These are phyloP conservation scores for Hydroisotoma schaefferi DNA, from an alignment of 2,888 invertebrate genomes.

Conservation along the genomic window DNA sequence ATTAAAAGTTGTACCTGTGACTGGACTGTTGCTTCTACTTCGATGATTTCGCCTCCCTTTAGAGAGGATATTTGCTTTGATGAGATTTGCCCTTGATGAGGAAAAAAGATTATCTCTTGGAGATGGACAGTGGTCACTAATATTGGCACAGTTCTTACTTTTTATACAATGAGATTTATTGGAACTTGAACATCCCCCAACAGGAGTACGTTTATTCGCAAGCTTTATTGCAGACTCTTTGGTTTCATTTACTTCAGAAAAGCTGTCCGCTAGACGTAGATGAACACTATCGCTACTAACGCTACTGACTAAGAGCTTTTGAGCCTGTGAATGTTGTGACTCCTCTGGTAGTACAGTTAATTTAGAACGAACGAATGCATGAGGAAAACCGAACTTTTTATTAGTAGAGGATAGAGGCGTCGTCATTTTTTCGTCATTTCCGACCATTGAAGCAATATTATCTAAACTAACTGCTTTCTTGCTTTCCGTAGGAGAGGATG, in stretches of 20 bases:
- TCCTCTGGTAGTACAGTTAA: slow-evolving; percentile 74
- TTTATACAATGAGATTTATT: slow-evolving; percentile 5
- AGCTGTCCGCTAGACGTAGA: slow-evolving; percentile 25
- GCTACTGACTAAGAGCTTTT: slow-evolving; percentile 37
- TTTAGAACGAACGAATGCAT: slow-evolving; percentile 72
- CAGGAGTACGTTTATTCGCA: neutral
- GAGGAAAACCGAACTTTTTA: slow-evolving; percentile 63
- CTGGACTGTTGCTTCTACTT: slow-evolving; percentile 44
- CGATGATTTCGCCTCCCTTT: slow-evolving; percentile 15
- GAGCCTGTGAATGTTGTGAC: slow-evolving; percentile 51
- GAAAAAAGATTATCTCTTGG: neutral
- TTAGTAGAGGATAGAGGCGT: slow-evolving; percentile 40
- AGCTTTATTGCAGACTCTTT: too few species aligned
- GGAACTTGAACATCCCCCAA: too few species aligned
- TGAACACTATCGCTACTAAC: slow-evolving; percentile 46
- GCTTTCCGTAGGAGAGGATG: neutral
- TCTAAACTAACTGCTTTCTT: slow-evolving; percentile 69
- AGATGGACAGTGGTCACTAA: slow-evolving; percentile 9
- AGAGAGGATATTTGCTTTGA: neutral
- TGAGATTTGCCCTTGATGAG: slow-evolving; percentile 11
- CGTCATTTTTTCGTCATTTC: slow-evolving; percentile 35
- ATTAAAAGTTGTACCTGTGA: slow-evolving; percentile 5
- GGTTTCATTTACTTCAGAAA: neutral
- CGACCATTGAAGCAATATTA: slow-evolving; percentile 58
- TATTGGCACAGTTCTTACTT: neutral